phyloP scores from a whole-genome alignment of 2,888 invertebrate species.

The Cephalotes varians region DNA sequence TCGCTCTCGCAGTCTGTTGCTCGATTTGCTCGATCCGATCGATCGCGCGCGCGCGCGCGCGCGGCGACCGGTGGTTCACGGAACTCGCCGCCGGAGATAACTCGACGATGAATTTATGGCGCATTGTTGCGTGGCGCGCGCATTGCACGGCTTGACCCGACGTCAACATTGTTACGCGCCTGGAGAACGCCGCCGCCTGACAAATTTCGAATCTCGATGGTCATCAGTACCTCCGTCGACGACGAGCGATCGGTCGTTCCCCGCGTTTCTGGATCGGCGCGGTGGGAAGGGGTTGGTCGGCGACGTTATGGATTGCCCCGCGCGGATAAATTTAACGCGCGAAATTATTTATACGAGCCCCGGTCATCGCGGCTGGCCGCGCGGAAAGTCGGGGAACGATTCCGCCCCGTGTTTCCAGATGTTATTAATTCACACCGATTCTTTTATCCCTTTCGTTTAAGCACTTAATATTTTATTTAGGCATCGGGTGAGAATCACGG shows the following conservation, averaged over 20 bases:
- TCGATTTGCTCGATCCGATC: constrained; percentile 14
- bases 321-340: constrained; percentile 18
- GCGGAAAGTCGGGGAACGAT: not conserved
- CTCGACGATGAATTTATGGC: constrained; percentile 35
- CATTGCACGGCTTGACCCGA: constrained; percentile 23
- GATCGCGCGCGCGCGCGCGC: constrained; percentile 9
- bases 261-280: not conserved
- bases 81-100: constrained; percentile 23
- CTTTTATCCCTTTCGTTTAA: not conserved
- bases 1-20: not conserved
- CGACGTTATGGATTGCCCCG: not conserved
- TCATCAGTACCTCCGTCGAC: not conserved
- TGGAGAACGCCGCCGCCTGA: constrained; percentile 22
- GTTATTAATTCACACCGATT: not conserved
- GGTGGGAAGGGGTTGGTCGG: not conserved
- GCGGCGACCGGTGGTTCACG: not conserved
- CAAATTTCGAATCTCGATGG: constrained; percentile 40
- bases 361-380: not conserved
- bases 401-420: not conserved
- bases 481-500: not conserved
- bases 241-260: not conserved
- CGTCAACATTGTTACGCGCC: constrained; percentile 31
- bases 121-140: constrained; percentile 28
- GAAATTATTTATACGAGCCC: not conserved
- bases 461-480: not conserved